phyloP scores from a whole-genome alignment of 2,113 vertebrate species.

The Ascaphus truei region DNA sequence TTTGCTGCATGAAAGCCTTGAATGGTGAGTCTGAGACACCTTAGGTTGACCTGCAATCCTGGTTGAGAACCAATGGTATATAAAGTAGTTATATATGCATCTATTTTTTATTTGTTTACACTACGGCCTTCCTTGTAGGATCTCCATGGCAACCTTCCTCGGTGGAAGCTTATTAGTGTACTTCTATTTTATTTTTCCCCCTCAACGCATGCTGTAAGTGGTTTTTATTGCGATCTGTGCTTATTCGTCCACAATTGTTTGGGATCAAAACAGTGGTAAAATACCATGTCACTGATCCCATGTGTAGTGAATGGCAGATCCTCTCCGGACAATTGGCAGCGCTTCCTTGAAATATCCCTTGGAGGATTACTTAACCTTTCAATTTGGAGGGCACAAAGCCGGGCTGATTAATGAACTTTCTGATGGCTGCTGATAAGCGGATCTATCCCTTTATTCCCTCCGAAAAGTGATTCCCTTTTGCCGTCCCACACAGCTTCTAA shows the following conservation, averaged over 20 bases:
- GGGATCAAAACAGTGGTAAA: conserved; percentile 71
- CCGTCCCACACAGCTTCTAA: conserved; percentile 75
- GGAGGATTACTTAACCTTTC: conserved; percentile 87
- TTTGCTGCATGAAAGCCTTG: no score
- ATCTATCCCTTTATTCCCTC: conserved; percentile 79
- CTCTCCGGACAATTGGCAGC: conserved; percentile 72
- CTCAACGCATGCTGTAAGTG: conserved; percentile 59
- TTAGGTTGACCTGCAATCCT: no score
- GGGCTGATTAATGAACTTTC: conserved; percentile 86
- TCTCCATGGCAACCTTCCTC: no score
- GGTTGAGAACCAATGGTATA: no score
- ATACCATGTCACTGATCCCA: conserved; percentile 74
- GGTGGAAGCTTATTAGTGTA: no score
- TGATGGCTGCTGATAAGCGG: conserved; percentile 78
- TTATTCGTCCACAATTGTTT: conserved; percentile 76
- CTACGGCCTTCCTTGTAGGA: no score
- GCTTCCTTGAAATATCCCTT: conserved; percentile 74
- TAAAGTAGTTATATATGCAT: no score
- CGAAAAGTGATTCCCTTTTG: conserved; percentile 76
- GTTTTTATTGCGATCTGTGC: conserved; percentile 56
- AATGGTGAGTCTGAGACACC: no score
- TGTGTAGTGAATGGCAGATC: conserved; percentile 67
- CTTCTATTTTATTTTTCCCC: no score
- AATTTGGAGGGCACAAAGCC: conserved; percentile 85
- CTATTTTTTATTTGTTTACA: no score